Evolutionary conservation across 92 coral and sea anemone species (phyloP).

Genomic region (Desmophyllum pertusum): DNA sequence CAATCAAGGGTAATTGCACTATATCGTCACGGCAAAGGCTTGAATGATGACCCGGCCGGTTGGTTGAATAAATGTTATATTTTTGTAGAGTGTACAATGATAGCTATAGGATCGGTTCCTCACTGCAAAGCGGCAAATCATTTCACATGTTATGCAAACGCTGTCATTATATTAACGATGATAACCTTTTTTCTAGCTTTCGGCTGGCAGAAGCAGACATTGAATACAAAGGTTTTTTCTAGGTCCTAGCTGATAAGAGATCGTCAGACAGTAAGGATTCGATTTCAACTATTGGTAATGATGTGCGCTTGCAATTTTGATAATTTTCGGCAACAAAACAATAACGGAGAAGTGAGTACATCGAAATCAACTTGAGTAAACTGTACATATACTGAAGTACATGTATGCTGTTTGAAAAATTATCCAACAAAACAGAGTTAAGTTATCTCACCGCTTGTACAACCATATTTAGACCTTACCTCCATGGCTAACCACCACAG

Average conservation of each 20-base stretch:
- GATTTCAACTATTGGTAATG: conserved; percentile 10
- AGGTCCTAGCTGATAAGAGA: conserved; percentile 30
- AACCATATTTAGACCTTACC: background rate
- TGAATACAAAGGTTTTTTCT: conserved; percentile 34
- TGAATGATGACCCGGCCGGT: background rate
- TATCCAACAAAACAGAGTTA: background rate
- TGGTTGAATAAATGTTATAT: background rate
- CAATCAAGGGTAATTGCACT: background rate
- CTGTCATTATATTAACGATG: background rate
- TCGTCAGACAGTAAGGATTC: background rate
- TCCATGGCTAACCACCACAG: background rate
- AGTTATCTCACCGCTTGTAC: background rate
- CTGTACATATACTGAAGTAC: no score
- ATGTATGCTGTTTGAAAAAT: background rate
- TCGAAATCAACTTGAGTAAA: no score
- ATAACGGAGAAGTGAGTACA: no score
- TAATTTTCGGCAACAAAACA: no score
- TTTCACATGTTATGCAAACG: background rate
- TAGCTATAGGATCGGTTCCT: background rate
- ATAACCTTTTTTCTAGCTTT: background rate
- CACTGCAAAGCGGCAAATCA: background rate
- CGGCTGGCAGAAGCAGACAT: background rate
- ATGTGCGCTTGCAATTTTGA: no score
- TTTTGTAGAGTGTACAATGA: background rate
- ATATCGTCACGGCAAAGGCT: background rate